A percentile compares a stretch with the other conserved stretches of the same genome.
These are phyloP conservation scores for Cantharis rufa DNA, from an alignment of 2,888 invertebrate genomes.

Conservation along the genomic window DNA sequence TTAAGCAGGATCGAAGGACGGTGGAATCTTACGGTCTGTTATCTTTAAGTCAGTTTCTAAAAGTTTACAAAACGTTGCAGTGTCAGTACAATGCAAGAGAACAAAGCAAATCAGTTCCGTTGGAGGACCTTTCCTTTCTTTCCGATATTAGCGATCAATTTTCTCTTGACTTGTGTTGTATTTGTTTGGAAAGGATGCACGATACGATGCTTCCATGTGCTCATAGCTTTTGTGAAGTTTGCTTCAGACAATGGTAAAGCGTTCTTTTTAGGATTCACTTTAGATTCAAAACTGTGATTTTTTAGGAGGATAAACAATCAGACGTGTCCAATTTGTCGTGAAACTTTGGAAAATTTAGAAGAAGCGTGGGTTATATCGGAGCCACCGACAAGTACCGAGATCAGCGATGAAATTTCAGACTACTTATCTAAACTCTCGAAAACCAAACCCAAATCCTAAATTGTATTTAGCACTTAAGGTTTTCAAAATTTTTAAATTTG, in stretches of 20 bases:
- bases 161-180: constrained; percentile 63
- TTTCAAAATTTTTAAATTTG: neutral
- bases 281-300: constrained; percentile 14
- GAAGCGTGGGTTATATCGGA: constrained; percentile 70
- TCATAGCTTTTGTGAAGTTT: constrained; percentile 71
- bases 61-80: constrained; percentile 62
- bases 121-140: constrained; percentile 37
- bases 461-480: neutral
- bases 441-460: constrained; percentile 7
- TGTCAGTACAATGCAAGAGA: constrained; percentile 54
- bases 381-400: constrained; percentile 63
- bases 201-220: constrained; percentile 71
- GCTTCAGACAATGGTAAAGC: constrained; percentile 72
- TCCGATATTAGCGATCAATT: constrained; percentile 41
- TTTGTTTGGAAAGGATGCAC: constrained; percentile 72
- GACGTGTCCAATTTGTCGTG: constrained; percentile 73
- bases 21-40: constrained; percentile 65
- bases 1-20: constrained; percentile 58
- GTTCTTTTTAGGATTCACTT: neutral
- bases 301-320: constrained; percentile 69
- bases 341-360: constrained; percentile 64
- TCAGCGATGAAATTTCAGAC: constrained; percentile 59
- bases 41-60: constrained; percentile 67
- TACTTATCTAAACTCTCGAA: constrained; percentile 54
- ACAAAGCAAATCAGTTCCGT: constrained; percentile 45